Percentiles rank a stretch among this genome's conserved stretches.
phyloP scores from a whole-genome alignment of 2,888 invertebrate species.

The Hylaea fasciaria region DNA sequence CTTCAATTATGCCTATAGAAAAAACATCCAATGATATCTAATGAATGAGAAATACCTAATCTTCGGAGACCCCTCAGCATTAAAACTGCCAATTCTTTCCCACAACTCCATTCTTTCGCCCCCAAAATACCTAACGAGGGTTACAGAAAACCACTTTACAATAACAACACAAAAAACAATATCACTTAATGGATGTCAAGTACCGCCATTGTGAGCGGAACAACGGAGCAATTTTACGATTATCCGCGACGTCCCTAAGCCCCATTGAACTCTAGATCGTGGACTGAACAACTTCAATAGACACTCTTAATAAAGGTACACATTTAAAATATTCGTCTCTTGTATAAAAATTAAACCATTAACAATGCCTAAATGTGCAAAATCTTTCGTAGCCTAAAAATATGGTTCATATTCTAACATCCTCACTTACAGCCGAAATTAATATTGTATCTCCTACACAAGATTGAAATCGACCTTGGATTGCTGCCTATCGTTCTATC shows the following conservation, averaged over 20 bases:
- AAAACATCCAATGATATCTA: too few relatives aligned
- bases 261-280: conserved; percentile 52
- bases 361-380: too few relatives aligned
- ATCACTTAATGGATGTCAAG: conserved; percentile 44
- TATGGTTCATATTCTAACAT: too few relatives aligned
- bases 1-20: too few relatives aligned
- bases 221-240: conserved; percentile 57
- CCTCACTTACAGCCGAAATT: too few relatives aligned
- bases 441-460: too few relatives aligned
- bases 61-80: neutral
- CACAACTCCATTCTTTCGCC: conserved; percentile 23
- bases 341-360: too few relatives aligned
- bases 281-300: neutral
- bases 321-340: too few relatives aligned
- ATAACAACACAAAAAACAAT: conserved; percentile 42
- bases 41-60: neutral
- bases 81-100: conserved; percentile 2
- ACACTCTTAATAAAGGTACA: neutral
- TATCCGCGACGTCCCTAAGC: conserved; percentile 46
- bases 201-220: conserved; percentile 41
- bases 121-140: conserved; percentile 23
- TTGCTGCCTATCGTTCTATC: too few relatives aligned
- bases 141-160: conserved; percentile 27
- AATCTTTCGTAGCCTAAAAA: too few relatives aligned
- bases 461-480: too few relatives aligned